Evolutionary conservation across 2,888 invertebrate genomes (phyloP).

Genomic region (Hyposoter dolosus): DNA sequence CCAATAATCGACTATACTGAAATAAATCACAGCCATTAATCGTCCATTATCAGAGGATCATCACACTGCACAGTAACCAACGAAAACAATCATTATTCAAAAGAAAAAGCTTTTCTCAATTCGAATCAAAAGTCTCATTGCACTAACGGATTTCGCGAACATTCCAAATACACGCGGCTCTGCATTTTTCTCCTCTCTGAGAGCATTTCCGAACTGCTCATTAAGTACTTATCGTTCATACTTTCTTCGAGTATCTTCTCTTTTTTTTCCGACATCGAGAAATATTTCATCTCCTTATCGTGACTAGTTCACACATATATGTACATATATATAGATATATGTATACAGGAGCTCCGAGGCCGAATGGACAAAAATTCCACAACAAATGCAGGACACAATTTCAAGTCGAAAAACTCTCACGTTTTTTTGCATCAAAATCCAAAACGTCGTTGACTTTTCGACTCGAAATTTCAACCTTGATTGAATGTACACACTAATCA

Average conservation of each 20-base stretch:
- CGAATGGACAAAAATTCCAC: not conserved
- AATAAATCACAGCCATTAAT: slow-evolving; percentile 69
- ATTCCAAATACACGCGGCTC: slow-evolving; percentile 70
- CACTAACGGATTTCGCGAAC: slow-evolving; percentile 71
- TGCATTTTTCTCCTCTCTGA: slow-evolving; percentile 62
- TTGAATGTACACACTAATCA: not conserved
- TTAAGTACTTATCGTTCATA: slow-evolving; percentile 52
- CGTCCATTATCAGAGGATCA: slow-evolving; percentile 53
- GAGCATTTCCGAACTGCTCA: slow-evolving; percentile 45
- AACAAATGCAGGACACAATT: not conserved
- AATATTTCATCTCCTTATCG: slow-evolving; percentile 25
- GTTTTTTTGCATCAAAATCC: not conserved
- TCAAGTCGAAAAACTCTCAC: not conserved
- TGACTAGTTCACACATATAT: slow-evolving; percentile 31
- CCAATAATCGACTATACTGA: slow-evolving; percentile 77
- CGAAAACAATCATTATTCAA: not conserved
- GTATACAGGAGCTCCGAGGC: not conserved
- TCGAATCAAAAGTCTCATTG: slow-evolving; percentile 63
- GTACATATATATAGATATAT: slow-evolving; percentile 17
- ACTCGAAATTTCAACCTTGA: not conserved
- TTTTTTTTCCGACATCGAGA: slow-evolving; percentile 29
- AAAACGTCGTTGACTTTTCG: not conserved
- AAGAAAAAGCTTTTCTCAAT: slow-evolving; percentile 11
- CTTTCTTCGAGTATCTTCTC: not conserved
- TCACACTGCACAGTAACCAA: slow-evolving; percentile 27